Evolutionary conservation across 2,113 vertebrate species (phyloP).

Genomic region (Lamprotornis superbus): DNA sequence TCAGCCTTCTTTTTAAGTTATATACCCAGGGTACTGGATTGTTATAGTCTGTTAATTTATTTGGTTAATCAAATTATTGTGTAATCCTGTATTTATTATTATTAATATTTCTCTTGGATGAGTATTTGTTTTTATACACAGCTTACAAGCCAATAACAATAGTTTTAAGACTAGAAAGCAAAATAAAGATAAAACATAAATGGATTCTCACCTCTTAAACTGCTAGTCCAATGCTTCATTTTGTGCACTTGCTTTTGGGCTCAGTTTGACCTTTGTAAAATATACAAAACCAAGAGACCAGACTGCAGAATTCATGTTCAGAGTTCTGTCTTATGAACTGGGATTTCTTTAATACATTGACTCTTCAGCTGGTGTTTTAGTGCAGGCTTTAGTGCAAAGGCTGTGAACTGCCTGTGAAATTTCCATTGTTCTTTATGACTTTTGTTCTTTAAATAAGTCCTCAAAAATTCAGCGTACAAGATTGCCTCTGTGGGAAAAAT

Average conservation of each 20-base stretch:
- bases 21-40: background rate
- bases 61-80: constrained; percentile 8
- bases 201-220: constrained; percentile 26
- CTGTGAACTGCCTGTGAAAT: background rate
- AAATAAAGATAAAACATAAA: background rate
- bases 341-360: background rate
- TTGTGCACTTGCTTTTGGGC: background rate
- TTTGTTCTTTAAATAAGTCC: background rate
- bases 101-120: constrained; percentile 9
- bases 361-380: background rate
- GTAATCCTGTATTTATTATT: constrained; percentile 23
- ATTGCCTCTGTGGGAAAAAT: background rate
- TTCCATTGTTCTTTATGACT: background rate
- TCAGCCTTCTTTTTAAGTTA: background rate
- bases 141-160: constrained; percentile 7
- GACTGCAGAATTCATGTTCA: background rate
- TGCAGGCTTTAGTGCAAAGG: background rate
- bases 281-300: background rate
- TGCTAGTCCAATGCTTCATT: background rate
- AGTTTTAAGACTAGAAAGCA: background rate
- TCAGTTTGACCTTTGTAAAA: background rate
- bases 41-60: background rate
- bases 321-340: background rate
- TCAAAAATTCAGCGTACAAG: background rate
- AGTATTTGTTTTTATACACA: constrained; percentile 10